phyloP scores from a whole-genome alignment of 2,113 vertebrate genomes.

The Elgaria multicarinata region DNA sequence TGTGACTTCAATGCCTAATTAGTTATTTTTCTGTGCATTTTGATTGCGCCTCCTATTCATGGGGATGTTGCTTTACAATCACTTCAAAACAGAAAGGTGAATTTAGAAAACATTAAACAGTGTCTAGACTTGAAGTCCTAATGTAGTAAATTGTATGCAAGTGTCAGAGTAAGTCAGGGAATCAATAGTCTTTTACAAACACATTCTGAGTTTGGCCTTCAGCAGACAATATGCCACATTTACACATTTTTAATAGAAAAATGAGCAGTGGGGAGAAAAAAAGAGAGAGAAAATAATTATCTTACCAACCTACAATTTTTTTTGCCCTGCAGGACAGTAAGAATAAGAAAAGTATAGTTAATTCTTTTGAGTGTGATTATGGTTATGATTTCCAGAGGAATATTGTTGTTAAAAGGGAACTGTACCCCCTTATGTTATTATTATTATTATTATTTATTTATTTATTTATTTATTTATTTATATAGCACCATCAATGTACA shows the following conservation, averaged over 20 bases:
- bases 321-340: accelerated
- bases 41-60: not conserved
- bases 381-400: not conserved
- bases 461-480: no score
- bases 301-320: not conserved
- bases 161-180: not conserved
- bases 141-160: constrained; percentile 44
- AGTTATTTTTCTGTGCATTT: constrained; percentile 19
- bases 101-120: constrained; percentile 35
- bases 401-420: not conserved
- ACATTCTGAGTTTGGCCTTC: constrained; percentile 34
- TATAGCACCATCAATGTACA: no score
- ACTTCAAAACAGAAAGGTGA: constrained; percentile 44
- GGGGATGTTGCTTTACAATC: constrained; percentile 16
- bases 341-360: not conserved
- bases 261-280: not conserved
- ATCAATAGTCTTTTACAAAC: constrained; percentile 44
- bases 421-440: no score
- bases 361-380: constrained; percentile 2
- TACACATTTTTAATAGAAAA: not conserved
- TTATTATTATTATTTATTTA: no score
- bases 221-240: constrained; percentile 23
- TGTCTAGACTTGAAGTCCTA: constrained; percentile 43
- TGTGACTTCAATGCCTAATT: constrained; percentile 26
- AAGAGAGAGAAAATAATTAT: constrained; percentile 19